Percentiles rank a stretch among this genome's conserved stretches.
Evolutionary conservation across 2,113 vertebrate genomes (phyloP).

Genomic region (Salminus brasiliensis): DNA sequence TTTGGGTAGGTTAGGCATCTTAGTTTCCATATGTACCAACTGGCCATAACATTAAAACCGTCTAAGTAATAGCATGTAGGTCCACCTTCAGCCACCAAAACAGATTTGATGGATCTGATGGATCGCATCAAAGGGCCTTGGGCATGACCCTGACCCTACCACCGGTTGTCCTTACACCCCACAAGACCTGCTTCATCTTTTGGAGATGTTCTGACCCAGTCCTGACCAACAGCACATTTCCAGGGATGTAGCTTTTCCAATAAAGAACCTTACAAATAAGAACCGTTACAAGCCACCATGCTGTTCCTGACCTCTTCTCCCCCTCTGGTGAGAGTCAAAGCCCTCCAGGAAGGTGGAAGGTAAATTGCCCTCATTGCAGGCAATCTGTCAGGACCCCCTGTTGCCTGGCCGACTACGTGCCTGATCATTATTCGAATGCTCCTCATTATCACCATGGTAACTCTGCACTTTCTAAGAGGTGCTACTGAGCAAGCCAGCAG

Average conservation of each 20-base stretch:
- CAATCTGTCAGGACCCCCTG: conserved; percentile 41
- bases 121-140: no score
- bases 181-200: no score
- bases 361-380: conserved; percentile 52
- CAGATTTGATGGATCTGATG: no score
- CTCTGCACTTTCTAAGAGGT: not conserved
- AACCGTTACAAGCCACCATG: not conserved
- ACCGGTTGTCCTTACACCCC: no score
- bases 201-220: no score
- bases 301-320: not conserved
- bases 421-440: conserved; percentile 27
- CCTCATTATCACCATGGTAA: not conserved
- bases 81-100: no score
- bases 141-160: no score
- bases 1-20: no score
- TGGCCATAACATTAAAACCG: no score
- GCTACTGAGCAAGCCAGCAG: not conserved
- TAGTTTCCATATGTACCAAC: no score
- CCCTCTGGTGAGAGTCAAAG: conserved; percentile 22
- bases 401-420: conserved; percentile 20
- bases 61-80: no score
- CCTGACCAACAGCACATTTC: no score
- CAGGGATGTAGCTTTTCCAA: not conserved
- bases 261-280: not conserved
- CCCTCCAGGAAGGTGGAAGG: conserved; percentile 16